A percentile compares a stretch with the other conserved stretches of the same genome.
These are phyloP conservation scores for Fratercula arctica DNA, from an alignment of 2,797 vertebrate genomes.

Conservation along the genomic window DNA sequence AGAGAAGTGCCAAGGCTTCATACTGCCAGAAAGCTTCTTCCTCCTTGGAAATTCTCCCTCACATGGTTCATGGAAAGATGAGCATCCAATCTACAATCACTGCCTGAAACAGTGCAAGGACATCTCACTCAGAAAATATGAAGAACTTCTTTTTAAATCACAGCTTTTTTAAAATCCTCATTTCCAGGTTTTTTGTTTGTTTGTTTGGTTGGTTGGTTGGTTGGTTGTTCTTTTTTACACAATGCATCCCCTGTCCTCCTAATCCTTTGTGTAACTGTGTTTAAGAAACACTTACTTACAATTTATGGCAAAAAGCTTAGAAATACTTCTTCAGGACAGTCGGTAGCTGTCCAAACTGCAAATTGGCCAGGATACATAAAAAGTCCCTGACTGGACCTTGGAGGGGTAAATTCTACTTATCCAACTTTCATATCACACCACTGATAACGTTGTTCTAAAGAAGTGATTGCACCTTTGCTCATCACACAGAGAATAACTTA, in stretches of 20 bases:
- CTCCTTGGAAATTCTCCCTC: not conserved
- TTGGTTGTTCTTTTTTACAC: not conserved
- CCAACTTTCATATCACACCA: not conserved
- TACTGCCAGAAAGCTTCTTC: not conserved
- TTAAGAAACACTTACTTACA: not conserved
- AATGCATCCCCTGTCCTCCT: accelerated
- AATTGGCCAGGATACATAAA: not conserved
- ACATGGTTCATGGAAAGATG: not conserved
- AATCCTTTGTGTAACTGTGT: not conserved
- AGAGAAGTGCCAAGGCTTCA: accelerated
- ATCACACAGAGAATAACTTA: not conserved
- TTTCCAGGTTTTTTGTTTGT: not conserved
- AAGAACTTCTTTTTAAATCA: not conserved
- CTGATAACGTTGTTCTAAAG: not conserved
- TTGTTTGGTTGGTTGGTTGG: too few relatives aligned
- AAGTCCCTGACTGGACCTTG: accelerated
- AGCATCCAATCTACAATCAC: accelerated
- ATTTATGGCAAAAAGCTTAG: not conserved
- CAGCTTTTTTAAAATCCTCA: accelerated
- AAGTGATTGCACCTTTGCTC: not conserved
- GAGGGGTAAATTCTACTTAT: not conserved
- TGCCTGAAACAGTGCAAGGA: not conserved
- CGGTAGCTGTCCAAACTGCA: not conserved
- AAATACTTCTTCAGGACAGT: not conserved
- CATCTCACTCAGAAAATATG: not conserved